phyloP scores from a whole-genome alignment of 2,113 vertebrate genomes.

The Litocranius walleri region DNA sequence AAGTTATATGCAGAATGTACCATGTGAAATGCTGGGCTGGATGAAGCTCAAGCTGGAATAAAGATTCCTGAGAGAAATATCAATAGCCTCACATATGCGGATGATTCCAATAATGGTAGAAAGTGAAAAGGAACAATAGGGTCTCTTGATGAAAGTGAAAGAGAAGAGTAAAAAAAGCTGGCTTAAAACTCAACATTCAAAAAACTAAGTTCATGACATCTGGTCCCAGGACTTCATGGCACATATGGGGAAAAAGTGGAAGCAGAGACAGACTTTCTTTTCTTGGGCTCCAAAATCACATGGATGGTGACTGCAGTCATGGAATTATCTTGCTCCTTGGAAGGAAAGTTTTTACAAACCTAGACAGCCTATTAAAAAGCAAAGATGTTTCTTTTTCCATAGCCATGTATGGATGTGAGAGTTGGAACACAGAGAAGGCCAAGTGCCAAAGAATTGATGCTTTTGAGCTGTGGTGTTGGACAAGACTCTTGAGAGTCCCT shows the following conservation, averaged over 20 bases:
- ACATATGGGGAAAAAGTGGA: background rate
- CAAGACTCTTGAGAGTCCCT: background rate
- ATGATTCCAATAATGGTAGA: background rate
- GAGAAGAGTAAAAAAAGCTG: background rate
- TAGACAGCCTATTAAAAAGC: background rate
- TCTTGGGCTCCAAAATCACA: background rate
- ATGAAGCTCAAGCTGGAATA: background rate
- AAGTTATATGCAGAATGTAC: background rate
- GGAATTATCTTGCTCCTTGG: background rate
- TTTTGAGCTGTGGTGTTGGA: background rate
- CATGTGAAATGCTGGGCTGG: background rate
- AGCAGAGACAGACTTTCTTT: background rate
- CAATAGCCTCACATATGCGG: background rate
- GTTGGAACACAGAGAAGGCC: background rate
- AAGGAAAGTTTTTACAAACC: background rate
- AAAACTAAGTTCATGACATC: background rate
- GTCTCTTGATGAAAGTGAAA: background rate
- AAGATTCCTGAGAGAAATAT: background rate
- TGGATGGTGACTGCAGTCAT: background rate
- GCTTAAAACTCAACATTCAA: background rate
- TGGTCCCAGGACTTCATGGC: background rate
- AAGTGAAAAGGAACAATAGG: background rate
- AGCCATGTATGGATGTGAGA: background rate
- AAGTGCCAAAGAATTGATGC: background rate
- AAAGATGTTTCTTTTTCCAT: background rate